Evolutionary conservation across 2,113 vertebrate species (phyloP).

Genomic region (Pycnonotus jocosus): DNA sequence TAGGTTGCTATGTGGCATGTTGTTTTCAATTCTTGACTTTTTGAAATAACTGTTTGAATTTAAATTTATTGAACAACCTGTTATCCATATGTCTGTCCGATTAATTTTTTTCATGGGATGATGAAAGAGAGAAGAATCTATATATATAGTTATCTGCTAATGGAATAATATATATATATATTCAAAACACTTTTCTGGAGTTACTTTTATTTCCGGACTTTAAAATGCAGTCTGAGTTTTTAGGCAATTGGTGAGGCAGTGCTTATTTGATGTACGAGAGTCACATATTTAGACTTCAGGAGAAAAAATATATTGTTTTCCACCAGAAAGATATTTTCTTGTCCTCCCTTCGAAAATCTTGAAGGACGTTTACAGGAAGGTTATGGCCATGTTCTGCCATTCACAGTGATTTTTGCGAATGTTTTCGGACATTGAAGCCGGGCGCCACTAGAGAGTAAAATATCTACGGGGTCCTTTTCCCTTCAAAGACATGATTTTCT

Average conservation of each 20-base stretch:
- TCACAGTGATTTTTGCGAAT: background rate
- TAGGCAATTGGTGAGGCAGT: background rate
- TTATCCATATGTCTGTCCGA: conserved; percentile 25
- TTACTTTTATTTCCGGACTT: conserved; percentile 24
- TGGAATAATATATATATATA: background rate
- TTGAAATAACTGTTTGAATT: background rate
- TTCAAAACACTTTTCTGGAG: conserved; percentile 17
- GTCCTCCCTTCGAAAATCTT: background rate
- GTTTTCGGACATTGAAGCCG: background rate
- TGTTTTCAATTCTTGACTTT: conserved; percentile 4
- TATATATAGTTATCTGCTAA: conserved; percentile 19
- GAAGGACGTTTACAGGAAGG: background rate
- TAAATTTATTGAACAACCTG: conserved; percentile 46
- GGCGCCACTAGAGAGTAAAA: background rate
- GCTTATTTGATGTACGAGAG: background rate
- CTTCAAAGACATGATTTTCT: background rate
- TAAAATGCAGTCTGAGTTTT: background rate
- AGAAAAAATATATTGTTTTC: background rate
- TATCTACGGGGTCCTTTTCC: background rate
- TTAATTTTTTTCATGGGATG: conserved; percentile 35
- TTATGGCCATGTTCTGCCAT: background rate
- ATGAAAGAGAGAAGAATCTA: conserved; percentile 45
- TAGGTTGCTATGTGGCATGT: background rate
- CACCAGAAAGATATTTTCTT: background rate
- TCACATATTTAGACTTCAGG: background rate